Evolutionary conservation across 2,888 invertebrate genomes (phyloP).

Genomic region (Masnerella sp.): DNA sequence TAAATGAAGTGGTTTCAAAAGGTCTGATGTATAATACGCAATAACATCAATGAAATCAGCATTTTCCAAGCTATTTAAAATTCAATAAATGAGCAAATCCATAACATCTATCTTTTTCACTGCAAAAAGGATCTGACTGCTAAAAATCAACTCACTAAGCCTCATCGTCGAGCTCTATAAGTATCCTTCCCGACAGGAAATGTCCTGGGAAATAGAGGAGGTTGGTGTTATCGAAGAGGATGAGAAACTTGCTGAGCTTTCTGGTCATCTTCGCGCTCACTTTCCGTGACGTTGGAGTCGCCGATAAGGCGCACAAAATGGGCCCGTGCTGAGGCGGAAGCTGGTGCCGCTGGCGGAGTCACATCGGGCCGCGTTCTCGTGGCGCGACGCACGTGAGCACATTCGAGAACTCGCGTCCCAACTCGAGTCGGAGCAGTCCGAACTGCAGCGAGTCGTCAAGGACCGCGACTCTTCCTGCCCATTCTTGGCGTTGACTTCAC

Average conservation of each 20-base stretch:
- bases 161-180: constrained; percentile 95
- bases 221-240: constrained; percentile 95
- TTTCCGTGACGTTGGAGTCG: constrained; percentile 15
- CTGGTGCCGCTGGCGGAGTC: constrained; percentile 13
- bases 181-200: constrained; percentile 93
- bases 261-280: constrained; percentile 83
- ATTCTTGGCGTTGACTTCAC: constrained; percentile 76
- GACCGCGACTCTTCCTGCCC: constrained; percentile 71
- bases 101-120: too few species aligned
- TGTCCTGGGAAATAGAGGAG: constrained; percentile 95
- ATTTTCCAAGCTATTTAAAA: too few species aligned
- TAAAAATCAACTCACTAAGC: constrained; percentile 80
- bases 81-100: too few species aligned
- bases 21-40: too few species aligned
- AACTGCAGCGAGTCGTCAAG: constrained; percentile 46
- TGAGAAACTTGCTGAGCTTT: constrained; percentile 94
- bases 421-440: too few species aligned
- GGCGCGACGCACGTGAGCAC: constrained; percentile 18
- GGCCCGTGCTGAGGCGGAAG: constrained; percentile 15
- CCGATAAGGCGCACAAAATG: not conserved
- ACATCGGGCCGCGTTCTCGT: constrained; percentile 9
- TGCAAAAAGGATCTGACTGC: too few species aligned
- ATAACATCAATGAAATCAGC: too few species aligned
- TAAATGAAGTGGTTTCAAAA: too few species aligned
- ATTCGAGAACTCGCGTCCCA: constrained; percentile 15